Base-by-base conservation (phyloP, 2,797 vertebrate genomes). In the Pelobates cultripes region DNA sequence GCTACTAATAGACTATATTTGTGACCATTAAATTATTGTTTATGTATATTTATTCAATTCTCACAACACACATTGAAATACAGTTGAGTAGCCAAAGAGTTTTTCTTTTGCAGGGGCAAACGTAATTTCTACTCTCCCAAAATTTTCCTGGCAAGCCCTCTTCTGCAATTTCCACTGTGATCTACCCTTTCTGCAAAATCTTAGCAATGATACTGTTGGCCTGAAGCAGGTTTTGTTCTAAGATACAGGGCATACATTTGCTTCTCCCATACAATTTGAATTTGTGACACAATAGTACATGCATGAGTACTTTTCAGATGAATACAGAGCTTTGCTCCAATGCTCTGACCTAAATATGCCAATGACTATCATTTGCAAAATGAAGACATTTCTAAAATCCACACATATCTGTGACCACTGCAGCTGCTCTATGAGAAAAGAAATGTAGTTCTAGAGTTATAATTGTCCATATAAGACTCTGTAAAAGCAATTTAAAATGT, bases 161-260 rank as follows among this genome's bases (percentile, higher is more conserved):
- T 14, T 57, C 14, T 60, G 6, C 17, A 73, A 17, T 73, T 60
- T 40, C 71, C 14, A 57, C 42, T 73, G 47, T 73, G 70, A 78
- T 78, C 61, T 73, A 72, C 71, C 47, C 47, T 82, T 82, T 72
- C 74, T 72, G 45, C 70, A 77, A 64, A 40, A 67, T 82, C 61
- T 67, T 83, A 68, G 14, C 61, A 47, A 42, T 82, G 63, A 66
- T 67, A 77, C 75, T 60, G 70, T 42, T 83, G 75, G 70, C 81
- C 75, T 63, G 51, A 41, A 83, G 81, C 81, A 69, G 70, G 78
- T 73, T 78, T 45, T 78, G 75, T 78, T 78, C 81, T 88, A 87
- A 87, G 85, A 87, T 89, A 89, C 69, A 83, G 81, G 85, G 86
- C 85, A 86, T 77, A 83, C 81, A 88, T 86, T 87, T 88, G 85